These are phyloP conservation scores for Coilia nasus DNA, from an alignment of 2,797 vertebrate species.

Conservation along the genomic window DNA sequence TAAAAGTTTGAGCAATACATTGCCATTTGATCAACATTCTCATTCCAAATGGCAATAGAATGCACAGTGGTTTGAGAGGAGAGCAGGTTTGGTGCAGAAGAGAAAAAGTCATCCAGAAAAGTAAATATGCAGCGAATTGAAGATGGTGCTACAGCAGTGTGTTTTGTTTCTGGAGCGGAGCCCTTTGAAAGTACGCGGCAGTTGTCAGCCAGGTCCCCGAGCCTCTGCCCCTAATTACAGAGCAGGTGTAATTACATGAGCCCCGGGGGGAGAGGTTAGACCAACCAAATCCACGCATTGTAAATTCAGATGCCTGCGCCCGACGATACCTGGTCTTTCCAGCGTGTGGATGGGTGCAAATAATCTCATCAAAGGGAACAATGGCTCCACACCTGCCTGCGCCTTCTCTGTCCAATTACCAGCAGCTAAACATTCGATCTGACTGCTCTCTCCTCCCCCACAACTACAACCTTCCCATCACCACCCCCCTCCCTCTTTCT, in stretches of 20 bases:
- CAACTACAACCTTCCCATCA: no score
- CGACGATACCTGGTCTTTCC: conserved; percentile 77
- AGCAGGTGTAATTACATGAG: conserved; percentile 78
- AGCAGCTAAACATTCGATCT: conserved; percentile 65
- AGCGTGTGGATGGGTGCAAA: conserved; percentile 76
- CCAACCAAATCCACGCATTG: conserved; percentile 58
- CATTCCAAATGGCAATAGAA: no score
- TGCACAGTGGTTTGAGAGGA: no score
- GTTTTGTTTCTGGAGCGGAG: conserved; percentile 59
- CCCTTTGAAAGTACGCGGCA: conserved; percentile 69
- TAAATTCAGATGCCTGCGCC: conserved; percentile 72
- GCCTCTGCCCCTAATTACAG: conserved; percentile 81
- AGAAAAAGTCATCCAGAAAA: no score
- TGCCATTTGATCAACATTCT: background rate
- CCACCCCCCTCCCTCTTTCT: background rate
- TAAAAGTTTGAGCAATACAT: background rate
- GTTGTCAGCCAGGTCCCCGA: conserved; percentile 75
- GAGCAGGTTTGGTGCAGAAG: no score
- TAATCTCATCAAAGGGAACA: conserved; percentile 83
- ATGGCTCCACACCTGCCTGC: conserved; percentile 76
- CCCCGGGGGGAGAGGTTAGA: conserved; percentile 28
- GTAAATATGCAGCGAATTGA: no score
- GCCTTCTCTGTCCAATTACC: conserved; percentile 71
- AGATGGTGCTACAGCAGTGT: background rate
- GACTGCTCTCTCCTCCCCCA: conserved; percentile 9